Base-by-base conservation (phyloP, 2,113 vertebrate species). In the Cyanoramphus novaezelandiae region DNA sequence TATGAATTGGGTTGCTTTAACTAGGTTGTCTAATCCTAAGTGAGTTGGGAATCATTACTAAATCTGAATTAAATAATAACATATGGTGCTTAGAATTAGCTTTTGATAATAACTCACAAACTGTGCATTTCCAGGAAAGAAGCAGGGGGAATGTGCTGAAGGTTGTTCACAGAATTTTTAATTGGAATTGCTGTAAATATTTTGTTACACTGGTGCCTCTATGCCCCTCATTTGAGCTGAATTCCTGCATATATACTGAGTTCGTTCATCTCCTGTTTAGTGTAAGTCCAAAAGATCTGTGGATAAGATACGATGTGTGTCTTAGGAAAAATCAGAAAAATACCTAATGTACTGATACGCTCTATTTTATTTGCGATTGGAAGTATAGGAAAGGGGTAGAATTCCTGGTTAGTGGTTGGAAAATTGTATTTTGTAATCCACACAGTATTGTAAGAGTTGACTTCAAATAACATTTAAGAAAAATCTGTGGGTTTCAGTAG, bases 291-390 rank as follows among this genome's bases (percentile, higher is more conserved):
- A 18, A 60, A 75, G 46, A 87, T 25, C 41, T 81, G 60, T 47
- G 53, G 62, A 55, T 67, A 72, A 60, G 60, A 29, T 7, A 8
- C 0, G 0, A 6, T 50, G 9, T 24, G 3, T 2, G 0, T 49
- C 7, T 68, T 46, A 8, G 63, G 84, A 87, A 62, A 52, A 87
- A 81, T 47, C 27, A 50, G 18, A 79, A 82, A 47, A 75, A 6
- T 14, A 44, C 14, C 9, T 49, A 11, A 12, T 50, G 7, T 53
- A 6, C 18, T 82, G 11, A 49, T 63, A 14, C 12, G 17, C 8
- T 55, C 4, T 41, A 13, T 18, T 44, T 84, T 86, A 7, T 59
- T 92, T 92, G 78, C 50, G 55, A 28, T 44, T 85, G 28, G 10
- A 84, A 49, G 10, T 29, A 69, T 25, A 69, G 53, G 35, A 75